phyloP scores from a whole-genome alignment of 2,113 vertebrate genomes.

The Neopipo cinnamomea region DNA sequence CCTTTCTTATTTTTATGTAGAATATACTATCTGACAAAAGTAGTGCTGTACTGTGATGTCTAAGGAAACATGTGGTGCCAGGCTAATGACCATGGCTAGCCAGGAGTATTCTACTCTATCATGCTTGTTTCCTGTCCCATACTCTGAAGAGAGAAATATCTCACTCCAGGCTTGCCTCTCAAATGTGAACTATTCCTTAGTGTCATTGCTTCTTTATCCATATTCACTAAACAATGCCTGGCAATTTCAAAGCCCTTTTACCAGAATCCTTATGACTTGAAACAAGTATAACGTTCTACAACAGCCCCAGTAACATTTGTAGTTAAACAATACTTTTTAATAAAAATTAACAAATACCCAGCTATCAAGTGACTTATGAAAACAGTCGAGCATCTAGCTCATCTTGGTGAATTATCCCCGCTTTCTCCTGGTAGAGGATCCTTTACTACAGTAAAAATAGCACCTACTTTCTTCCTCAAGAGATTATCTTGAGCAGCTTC shows the following conservation, averaged over 20 bases:
- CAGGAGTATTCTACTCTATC: background rate
- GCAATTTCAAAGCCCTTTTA: background rate
- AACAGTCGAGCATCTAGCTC: background rate
- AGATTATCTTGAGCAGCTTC: background rate
- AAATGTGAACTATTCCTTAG: background rate
- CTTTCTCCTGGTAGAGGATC: background rate
- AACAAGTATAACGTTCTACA: background rate
- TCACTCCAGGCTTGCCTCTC: background rate
- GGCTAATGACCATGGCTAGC: background rate
- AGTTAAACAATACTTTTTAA: background rate
- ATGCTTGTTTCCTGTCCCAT: background rate
- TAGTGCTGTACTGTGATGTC: background rate
- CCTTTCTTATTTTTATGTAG: background rate
- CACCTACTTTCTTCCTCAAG: background rate
- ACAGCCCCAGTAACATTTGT: background rate
- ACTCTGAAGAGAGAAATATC: background rate
- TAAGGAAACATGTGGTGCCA: background rate
- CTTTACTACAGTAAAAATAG: background rate
- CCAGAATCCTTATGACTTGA: background rate
- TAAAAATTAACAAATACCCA: background rate
- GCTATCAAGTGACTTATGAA: background rate
- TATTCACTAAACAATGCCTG: background rate
- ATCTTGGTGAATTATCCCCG: background rate
- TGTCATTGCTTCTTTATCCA: background rate
- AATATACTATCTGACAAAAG: background rate